A percentile compares a stretch with the other conserved stretches of the same genome.
Evolutionary conservation across 2,888 invertebrate genomes (phyloP).

Genomic region (Drosophila recens): DNA sequence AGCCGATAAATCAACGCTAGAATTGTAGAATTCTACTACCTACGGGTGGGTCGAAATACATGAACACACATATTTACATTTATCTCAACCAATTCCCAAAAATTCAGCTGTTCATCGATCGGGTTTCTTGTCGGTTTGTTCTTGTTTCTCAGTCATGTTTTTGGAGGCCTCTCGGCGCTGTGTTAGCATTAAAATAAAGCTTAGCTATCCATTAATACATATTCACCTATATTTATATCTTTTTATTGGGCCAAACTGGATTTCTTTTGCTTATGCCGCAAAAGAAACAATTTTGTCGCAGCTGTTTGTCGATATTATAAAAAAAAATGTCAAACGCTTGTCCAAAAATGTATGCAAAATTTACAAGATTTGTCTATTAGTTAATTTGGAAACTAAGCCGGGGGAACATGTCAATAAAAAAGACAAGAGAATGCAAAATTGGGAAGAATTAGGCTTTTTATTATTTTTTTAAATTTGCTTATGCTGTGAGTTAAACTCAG

Average conservation of each 20-base stretch:
- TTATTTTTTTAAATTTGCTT: too few relatives aligned
- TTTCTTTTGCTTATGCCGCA: constrained; percentile 33
- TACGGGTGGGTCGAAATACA: constrained; percentile 29
- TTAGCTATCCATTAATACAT: constrained; percentile 34
- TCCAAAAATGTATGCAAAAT: constrained; percentile 28
- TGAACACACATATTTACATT: background rate
- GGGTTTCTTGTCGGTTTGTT: constrained; percentile 40
- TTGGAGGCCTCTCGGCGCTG: constrained; percentile 23
- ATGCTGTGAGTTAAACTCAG: too few relatives aligned
- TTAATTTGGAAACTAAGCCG: constrained; percentile 23
- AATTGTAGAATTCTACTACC: constrained; percentile 32
- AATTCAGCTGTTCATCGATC: constrained; percentile 55
- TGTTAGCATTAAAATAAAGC: constrained; percentile 44
- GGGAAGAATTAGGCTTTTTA: background rate
- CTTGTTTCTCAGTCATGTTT: constrained; percentile 45
- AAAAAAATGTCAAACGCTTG: constrained; percentile 31
- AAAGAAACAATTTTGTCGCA: constrained; percentile 40
- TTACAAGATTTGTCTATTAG: constrained; percentile 24
- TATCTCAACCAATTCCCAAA: constrained; percentile 19
- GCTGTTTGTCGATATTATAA: constrained; percentile 50
- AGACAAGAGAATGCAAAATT: constrained; percentile 23
- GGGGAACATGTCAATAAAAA: constrained; percentile 10
- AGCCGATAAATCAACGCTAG: constrained; percentile 49
- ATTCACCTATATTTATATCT: constrained; percentile 15
- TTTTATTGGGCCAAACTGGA: too few relatives aligned